Evolutionary conservation across 2,113 vertebrate species (phyloP).

Genomic region (Alethe castanea): DNA sequence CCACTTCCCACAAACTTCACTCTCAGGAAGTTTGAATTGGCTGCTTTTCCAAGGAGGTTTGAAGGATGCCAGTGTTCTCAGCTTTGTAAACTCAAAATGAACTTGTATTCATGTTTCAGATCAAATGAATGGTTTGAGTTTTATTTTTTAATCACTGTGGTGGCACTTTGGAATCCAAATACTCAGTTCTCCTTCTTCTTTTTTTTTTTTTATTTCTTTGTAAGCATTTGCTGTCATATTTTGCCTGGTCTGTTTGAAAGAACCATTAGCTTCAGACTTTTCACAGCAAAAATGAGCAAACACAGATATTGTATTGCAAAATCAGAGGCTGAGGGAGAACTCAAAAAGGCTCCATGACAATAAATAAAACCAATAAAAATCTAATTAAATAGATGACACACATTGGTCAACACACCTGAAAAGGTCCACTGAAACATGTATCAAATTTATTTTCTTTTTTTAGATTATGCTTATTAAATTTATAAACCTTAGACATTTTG

Average conservation of each 20-base stretch:
- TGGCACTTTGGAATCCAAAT: not conserved
- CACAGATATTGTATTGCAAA: not conserved
- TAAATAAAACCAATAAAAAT: not conserved
- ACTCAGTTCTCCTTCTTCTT: not conserved
- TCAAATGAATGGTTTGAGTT: slow-evolving; percentile 13
- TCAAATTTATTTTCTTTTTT: not conserved
- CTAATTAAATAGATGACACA: not conserved
- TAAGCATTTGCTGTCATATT: not conserved
- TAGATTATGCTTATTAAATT: not conserved
- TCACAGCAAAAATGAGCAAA: not conserved
- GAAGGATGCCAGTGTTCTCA: slow-evolving; percentile 54
- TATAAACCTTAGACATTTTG: not conserved
- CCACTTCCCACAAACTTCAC: slow-evolving; percentile 34
- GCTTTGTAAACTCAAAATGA: slow-evolving; percentile 57
- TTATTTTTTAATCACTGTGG: slow-evolving; percentile 10
- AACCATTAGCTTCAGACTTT: not conserved
- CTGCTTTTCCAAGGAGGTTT: slow-evolving; percentile 28
- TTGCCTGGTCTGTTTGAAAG: not conserved
- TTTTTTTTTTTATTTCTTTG: not conserved
- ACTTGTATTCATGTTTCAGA: slow-evolving; percentile 47
- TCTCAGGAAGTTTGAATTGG: slow-evolving; percentile 64
- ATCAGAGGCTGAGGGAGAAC: not conserved
- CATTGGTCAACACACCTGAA: not conserved
- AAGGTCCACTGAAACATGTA: not conserved
- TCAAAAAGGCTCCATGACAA: not conserved